Base-by-base conservation (phyloP, 2,888 invertebrate genomes). In the Sinopyrophorus schimmeli region DNA sequence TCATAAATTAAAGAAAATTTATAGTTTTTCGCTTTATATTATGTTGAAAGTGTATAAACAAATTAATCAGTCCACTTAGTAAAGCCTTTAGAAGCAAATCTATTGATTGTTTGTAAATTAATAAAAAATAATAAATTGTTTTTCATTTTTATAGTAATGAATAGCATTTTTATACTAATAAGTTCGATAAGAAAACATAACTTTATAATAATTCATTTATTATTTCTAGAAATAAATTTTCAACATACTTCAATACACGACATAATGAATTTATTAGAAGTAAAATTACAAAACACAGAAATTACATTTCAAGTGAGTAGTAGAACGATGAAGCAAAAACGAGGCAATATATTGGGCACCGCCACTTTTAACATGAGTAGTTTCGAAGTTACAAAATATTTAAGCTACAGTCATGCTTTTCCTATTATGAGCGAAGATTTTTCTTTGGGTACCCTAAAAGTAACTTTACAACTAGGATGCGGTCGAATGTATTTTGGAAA, bases 401-500 rank as follows among this genome's bases (percentile, higher is more conserved):
- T 75, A 10, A 72, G 64, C 32, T 68, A 67, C 30, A 67, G 66
- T 16, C 73, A 75, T 55, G 70, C 72, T 41, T 55, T 78, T 24
- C 62, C 66, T 5, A 63, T 79, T 26, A 55, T 68, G 35, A 57
- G 67, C 10, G 71, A 72, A 53, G 73, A 74, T 57, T 71, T 71
- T 23, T 47, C 60, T 9, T 57, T 72, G 30, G 78, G 77, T 1
- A 71, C 68, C 32, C 59, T 79, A 14, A 76, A 72, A 64, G 67
- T 78, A 3, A 69, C 71, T 2, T 57, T 74, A 17, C 76, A 77
- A 59, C 67, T 80, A 39, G 77, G 77, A 3, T 74, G 74, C 57
- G 76, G 76, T 54, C 67, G 68, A 57, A 61, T 74, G 32, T 75
- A 77, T 60, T 79, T 77, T 65, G 78, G 77, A 23, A 74, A 72